These are phyloP conservation scores for Platysternon megacephalum DNA, from an alignment of 2,113 vertebrate species.

Conservation along the genomic window DNA sequence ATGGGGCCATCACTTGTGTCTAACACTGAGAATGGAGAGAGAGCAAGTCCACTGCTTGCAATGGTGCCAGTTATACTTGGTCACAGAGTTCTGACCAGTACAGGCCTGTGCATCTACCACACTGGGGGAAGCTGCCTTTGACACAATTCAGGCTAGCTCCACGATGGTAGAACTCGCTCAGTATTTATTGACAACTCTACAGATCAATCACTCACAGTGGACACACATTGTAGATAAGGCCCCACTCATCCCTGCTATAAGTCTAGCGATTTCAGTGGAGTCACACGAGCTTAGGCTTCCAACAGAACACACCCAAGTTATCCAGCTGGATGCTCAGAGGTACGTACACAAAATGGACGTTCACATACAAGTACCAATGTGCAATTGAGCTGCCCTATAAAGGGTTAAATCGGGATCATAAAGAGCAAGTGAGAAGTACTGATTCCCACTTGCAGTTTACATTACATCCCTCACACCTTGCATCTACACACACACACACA, in stretches of 20 bases:
- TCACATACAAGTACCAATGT: neutral
- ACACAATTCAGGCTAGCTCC: slow-evolving; percentile 19
- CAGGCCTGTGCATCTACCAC: neutral
- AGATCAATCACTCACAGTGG: slow-evolving; percentile 52
- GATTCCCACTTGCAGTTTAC: neutral
- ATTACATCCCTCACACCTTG: neutral
- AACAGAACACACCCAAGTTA: neutral
- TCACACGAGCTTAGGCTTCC: neutral
- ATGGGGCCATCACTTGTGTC: neutral
- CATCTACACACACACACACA: neutral
- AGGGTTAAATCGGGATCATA: neutral
- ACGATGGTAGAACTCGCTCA: neutral
- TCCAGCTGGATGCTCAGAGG: neutral
- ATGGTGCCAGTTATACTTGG: neutral
- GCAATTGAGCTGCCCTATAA: neutral
- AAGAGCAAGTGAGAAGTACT: neutral
- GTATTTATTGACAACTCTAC: slow-evolving; percentile 51
- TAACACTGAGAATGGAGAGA: neutral
- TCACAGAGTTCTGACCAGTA: neutral
- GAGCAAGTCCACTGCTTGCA: neutral
- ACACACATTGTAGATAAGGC: slow-evolving; percentile 14
- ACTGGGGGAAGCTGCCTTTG: neutral
- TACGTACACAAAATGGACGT: neutral
- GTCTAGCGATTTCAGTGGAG: neutral
- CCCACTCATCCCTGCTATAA: neutral